These are phyloP conservation scores for Cryptosula pallasiana DNA, from an alignment of 2,888 invertebrate species.

Conservation along the genomic window DNA sequence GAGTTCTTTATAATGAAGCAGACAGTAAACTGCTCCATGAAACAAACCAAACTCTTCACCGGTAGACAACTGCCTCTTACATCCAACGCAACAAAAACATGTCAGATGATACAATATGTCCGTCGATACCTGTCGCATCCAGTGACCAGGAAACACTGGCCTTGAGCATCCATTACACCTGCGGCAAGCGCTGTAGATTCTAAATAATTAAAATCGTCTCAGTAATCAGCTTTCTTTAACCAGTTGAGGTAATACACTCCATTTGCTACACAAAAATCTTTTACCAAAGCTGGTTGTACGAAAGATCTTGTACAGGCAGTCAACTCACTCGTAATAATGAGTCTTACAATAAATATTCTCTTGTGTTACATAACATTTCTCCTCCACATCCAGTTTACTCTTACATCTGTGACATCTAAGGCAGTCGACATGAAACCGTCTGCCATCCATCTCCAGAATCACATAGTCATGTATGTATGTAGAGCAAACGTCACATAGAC, in stretches of 20 bases:
- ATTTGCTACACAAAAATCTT: too few relatives aligned
- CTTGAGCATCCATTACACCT: conserved; percentile 13
- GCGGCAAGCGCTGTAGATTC: not conserved
- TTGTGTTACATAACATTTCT: not conserved
- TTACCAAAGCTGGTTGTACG: too few relatives aligned
- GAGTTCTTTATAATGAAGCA: conserved; percentile 11
- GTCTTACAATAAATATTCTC: not conserved
- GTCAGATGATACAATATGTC: conserved; percentile 7
- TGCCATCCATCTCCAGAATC: not conserved
- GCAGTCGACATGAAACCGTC: not conserved
- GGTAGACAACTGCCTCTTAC: conserved; percentile 20
- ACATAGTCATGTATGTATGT: not conserved
- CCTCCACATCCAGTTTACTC: not conserved
- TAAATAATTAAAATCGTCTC: not conserved
- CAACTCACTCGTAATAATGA: conserved; percentile 7
- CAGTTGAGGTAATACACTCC: too few relatives aligned
- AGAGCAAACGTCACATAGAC: not conserved
- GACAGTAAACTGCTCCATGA: not conserved
- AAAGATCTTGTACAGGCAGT: not conserved
- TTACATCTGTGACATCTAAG: not conserved
- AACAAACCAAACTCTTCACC: conserved; percentile 7
- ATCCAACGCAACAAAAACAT: conserved; percentile 11
- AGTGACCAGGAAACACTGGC: not conserved
- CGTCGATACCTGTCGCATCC: not conserved
- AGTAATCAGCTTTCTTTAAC: too few relatives aligned